Evolutionary conservation across 1,140 invertebrate species (phyloP).

Genomic region (Pachyrhynchus sulphureomaculatus): DNA sequence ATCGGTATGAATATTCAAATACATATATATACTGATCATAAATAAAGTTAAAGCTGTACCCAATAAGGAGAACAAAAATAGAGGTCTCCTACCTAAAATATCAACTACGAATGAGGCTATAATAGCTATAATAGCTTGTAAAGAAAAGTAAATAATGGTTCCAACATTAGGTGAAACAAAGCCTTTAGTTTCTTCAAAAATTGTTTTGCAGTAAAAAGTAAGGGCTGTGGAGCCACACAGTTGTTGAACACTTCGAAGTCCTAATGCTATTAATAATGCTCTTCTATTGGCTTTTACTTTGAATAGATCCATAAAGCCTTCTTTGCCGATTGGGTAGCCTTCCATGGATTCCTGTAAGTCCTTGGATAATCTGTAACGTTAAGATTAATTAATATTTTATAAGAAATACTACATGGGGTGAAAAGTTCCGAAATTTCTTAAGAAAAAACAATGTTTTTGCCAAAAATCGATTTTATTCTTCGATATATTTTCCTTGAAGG

Average conservation of each 20-base stretch:
- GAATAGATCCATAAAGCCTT: conserved; percentile 58
- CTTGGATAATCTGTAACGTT: conserved; percentile 10
- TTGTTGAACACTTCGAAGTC: conserved; percentile 72
- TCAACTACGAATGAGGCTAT: conserved; percentile 68
- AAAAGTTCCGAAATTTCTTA: no score
- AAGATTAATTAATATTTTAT: neutral
- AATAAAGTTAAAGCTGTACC: conserved; percentile 57
- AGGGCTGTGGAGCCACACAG: conserved; percentile 73
- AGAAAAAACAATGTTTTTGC: no score
- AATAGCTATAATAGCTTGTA: conserved; percentile 66
- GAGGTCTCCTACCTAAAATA: conserved; percentile 66
- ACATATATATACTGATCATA: conserved; percentile 60
- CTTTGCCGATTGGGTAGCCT: conserved; percentile 19
- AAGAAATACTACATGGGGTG: neutral
- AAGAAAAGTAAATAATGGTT: conserved; percentile 62
- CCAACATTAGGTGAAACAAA: conserved; percentile 33
- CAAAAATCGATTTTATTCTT: no score
- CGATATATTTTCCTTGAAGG: no score
- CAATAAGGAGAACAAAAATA: conserved; percentile 60
- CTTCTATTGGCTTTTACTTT: conserved; percentile 58
- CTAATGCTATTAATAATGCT: conserved; percentile 62
- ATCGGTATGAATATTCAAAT: conserved; percentile 50
- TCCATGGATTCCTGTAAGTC: conserved; percentile 44
- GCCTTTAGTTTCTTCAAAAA: conserved; percentile 63
- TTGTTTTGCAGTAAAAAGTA: conserved; percentile 71